Base-by-base conservation (phyloP, 1,140 invertebrate species). In the Heliconius eleuchia region DNA sequence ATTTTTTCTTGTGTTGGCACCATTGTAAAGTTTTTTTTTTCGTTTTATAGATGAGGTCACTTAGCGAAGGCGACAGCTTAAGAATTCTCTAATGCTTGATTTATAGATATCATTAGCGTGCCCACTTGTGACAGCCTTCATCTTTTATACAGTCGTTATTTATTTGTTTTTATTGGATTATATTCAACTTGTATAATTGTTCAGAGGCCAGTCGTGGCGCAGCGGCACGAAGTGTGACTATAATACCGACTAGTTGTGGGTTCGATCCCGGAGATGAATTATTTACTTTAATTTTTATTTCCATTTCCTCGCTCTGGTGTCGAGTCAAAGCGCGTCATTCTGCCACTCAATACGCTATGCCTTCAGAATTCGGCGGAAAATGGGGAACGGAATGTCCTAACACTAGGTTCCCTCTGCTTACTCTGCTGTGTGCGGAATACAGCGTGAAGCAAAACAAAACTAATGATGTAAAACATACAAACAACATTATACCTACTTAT, bases 91-190 rank as follows among this genome's bases (percentile, higher is more conserved):
- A 80, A 80, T 80, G 70, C 50, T 71, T 80, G 78, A 80, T 80
- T 80, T 80, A 80, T 80, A 37, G 71, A 60, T 46, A 72, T 80
- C 78, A 76, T 80, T 80, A 80, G 74, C 71, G 19, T 55, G 30
- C 42, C 70, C 55, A 66, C 73, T 23, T 80, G 70, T 57, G 73
- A 73, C 74, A 55, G 70, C 70, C 37, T 71, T 71, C 39, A 11
- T 75, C 9, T 55, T 75, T 57, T 37, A 55, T 75, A 79, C 60
- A 71, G 73, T 34, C 13, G 52, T 34, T 42, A 75, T 73, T 50
- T 39, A 71, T 76, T 71, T 71, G 9, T 39, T 72, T 72, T 72
- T 72, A 19, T 57, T 39, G 34, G 71, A 72, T 77, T 72, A 52
- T 72, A 52, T 34, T 77, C 34, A 55, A 72, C 50, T 30, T 72